A percentile compares a stretch with the other conserved stretches of the same genome.
phyloP scores from a whole-genome alignment of 37 sponge, comb jelly and placozoan genomes.

The Spongilla lacustris region DNA sequence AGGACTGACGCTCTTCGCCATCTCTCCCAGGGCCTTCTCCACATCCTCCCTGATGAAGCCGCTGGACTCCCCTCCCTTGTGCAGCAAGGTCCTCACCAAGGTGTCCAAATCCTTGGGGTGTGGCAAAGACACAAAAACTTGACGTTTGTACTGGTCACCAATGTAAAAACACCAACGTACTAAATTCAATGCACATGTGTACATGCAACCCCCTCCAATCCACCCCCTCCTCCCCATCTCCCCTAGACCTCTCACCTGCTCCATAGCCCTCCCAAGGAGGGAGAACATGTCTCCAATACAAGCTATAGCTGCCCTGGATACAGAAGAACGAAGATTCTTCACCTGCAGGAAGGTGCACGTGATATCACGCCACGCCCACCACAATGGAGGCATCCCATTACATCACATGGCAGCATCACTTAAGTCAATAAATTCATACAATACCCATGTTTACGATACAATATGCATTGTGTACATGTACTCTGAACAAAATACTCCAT shows the following conservation, averaged over 20 bases:
- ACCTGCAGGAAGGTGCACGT: constrained; percentile 45
- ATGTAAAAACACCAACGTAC: no score
- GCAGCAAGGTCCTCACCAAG: constrained; percentile 64
- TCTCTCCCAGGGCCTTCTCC: constrained; percentile 76
- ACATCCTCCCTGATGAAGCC: constrained; percentile 82
- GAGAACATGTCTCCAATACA: constrained; percentile 78
- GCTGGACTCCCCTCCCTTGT: constrained; percentile 77
- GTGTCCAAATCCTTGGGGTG: constrained; percentile 58
- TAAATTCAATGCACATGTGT: no score
- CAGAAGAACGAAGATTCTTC: constrained; percentile 87
- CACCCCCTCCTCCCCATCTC: background rate
- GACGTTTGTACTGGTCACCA: background rate
- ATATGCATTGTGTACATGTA: no score
- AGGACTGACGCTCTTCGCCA: constrained; percentile 53
- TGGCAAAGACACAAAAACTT: background rate
- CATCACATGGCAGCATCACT: background rate
- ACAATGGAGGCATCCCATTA: background rate
- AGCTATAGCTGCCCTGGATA: constrained; percentile 80
- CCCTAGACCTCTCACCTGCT: constrained; percentile 47
- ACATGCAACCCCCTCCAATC: background rate
- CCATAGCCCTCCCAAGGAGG: constrained; percentile 63
- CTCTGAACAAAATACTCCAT: no score
- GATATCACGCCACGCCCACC: background rate
- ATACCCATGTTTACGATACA: no score
- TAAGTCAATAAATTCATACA: no score